phyloP scores from a whole-genome alignment of 23 tunicate species.

The Oikopleura dioica region DNA sequence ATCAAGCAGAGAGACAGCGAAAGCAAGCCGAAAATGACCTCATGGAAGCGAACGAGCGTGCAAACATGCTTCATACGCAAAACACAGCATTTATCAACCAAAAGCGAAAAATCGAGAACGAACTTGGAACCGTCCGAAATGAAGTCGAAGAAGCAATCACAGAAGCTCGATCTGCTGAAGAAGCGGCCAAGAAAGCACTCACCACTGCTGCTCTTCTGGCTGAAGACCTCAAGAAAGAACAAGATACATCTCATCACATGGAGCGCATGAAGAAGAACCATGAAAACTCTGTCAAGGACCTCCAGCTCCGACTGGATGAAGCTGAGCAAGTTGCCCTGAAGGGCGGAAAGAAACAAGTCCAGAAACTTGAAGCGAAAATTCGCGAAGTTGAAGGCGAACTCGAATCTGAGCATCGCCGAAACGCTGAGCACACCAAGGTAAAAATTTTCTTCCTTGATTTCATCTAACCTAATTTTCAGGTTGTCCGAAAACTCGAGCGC shows the following conservation, averaged over 20 bases:
- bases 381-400: constrained; percentile 79
- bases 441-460: too few relatives aligned
- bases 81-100: constrained; percentile 95
- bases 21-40: constrained; percentile 63
- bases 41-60: constrained; percentile 87
- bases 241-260: constrained; percentile 23
- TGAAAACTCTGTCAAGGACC: constrained; percentile 84
- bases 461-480: too few relatives aligned
- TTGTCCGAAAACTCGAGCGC: constrained; percentile 44
- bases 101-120: constrained; percentile 67
- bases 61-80: constrained; percentile 70
- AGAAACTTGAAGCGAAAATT: constrained; percentile 21
- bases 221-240: constrained; percentile 38
- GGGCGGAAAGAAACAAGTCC: constrained; percentile 29
- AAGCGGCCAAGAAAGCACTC: constrained; percentile 85
- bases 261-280: constrained; percentile 27
- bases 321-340: constrained; percentile 85
- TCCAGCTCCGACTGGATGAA: constrained; percentile 75
- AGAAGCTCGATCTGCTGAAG: constrained; percentile 78
- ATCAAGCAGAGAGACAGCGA: constrained; percentile 75
- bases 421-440: constrained; percentile 48
- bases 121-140: constrained; percentile 36
- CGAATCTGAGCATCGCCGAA: constrained; percentile 63
- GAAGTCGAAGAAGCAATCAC: constrained; percentile 65
- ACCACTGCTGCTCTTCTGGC: constrained; percentile 82